Evolutionary conservation across 2,797 vertebrate genomes (phyloP).

Genomic region (Schizopygopsis pylzovi): DNA sequence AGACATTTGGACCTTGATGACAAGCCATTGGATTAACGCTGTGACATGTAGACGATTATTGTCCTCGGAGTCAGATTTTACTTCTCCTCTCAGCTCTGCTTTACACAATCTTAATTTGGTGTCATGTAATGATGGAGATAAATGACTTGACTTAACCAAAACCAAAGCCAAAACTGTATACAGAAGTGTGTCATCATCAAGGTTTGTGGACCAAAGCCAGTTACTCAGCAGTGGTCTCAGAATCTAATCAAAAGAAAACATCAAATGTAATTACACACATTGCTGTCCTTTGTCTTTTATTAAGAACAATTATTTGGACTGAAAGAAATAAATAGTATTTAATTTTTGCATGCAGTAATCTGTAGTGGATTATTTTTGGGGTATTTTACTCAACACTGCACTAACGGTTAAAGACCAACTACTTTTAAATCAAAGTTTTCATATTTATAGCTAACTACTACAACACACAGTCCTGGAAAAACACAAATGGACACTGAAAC

Average conservation of each 20-base stretch:
- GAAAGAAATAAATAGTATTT: neutral
- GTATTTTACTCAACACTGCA: neutral
- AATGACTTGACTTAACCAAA: neutral
- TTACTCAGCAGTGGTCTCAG: neutral
- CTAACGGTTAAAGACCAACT: neutral
- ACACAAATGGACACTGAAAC: neutral
- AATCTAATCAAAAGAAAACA: neutral
- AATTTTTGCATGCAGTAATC: neutral
- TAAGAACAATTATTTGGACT: neutral
- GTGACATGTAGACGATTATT: neutral
- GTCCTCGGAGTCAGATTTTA: neutral
- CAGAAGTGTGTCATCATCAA: neutral
- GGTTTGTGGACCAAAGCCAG: neutral
- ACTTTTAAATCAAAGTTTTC: neutral
- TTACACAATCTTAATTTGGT: conserved; percentile 33
- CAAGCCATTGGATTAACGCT: neutral
- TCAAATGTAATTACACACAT: neutral
- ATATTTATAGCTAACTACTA: neutral
- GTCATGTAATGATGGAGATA: conserved; percentile 37
- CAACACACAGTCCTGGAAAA: neutral
- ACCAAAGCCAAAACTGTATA: neutral
- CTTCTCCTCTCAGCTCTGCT: neutral
- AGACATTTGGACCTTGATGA: neutral
- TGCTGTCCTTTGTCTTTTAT: neutral
- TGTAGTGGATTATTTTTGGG: neutral